Percentiles rank a stretch among this genome's conserved stretches.
Conservation (phyloP, 2,797 vertebrate species). For the Microtus agrestis region DNA sequence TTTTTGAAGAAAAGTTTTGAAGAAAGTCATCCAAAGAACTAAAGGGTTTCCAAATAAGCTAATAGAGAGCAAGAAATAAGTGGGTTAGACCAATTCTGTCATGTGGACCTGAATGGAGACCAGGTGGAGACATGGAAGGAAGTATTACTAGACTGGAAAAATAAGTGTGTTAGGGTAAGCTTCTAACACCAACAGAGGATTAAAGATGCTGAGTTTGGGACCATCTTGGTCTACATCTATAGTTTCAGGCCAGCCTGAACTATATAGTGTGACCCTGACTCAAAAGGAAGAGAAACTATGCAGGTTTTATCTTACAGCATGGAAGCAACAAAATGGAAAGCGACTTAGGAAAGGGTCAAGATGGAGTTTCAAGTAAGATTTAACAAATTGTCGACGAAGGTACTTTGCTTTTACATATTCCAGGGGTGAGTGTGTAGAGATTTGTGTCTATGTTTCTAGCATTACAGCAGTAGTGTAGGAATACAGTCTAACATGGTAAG, state of each 20-base stretch:
- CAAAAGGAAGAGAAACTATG: not conserved
- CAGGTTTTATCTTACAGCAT: not conserved
- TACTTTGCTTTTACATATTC: not conserved
- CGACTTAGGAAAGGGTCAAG: not conserved
- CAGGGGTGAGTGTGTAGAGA: not conserved
- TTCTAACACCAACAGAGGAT: not conserved
- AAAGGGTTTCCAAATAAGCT: constrained; percentile 22
- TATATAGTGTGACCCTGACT: not conserved
- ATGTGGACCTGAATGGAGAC: not conserved
- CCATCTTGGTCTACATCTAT: not conserved
- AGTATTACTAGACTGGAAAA: not conserved
- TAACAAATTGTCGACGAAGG: not conserved
- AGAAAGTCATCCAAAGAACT: not conserved
- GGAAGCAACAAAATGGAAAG: not conserved
- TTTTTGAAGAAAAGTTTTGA: not conserved
- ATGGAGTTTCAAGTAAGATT: not conserved
- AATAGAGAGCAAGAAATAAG: not conserved
- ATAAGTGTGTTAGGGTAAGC: not conserved
- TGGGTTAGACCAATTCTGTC: not conserved
- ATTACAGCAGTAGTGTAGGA: not conserved
- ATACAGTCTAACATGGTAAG: not conserved
- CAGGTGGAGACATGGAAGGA: not conserved
- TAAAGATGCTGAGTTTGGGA: not conserved
- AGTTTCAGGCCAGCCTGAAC: not conserved
- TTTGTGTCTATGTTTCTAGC: not conserved